Conservation (phyloP, 2,888 invertebrate species). For the Scaptomyza tumidula region DNA sequence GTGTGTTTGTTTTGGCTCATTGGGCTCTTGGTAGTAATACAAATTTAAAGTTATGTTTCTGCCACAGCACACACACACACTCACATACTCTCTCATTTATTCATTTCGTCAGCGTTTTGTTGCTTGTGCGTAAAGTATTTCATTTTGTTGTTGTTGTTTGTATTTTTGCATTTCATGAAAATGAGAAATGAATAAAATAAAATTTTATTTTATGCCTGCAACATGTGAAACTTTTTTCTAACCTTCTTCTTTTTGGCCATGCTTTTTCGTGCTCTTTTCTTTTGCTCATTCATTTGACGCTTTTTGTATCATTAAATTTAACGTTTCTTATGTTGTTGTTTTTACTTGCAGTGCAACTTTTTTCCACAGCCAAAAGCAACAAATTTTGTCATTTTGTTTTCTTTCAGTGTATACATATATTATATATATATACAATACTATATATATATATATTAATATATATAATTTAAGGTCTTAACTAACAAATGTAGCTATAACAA, state of each 20-base stretch:
- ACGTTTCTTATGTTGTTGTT: slow-evolving; percentile 41
- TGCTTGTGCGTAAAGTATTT: slow-evolving; percentile 25
- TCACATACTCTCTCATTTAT: slow-evolving; percentile 61
- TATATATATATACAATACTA: too few relatives aligned
- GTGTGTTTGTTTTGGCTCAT: slow-evolving; percentile 55
- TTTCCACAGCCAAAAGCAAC: too few relatives aligned
- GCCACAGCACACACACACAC: slow-evolving; percentile 49
- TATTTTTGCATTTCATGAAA: slow-evolving; percentile 71
- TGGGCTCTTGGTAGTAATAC: slow-evolving; percentile 77
- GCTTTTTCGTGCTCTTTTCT: slow-evolving; percentile 34
- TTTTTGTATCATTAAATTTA: slow-evolving; percentile 67
- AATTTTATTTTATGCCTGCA: slow-evolving; percentile 83
- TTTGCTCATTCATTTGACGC: slow-evolving; percentile 35
- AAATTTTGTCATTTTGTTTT: too few relatives aligned
- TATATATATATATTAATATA: too few relatives aligned
- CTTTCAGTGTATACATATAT: too few relatives aligned
- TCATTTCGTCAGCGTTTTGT: slow-evolving; percentile 68
- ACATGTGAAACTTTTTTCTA: slow-evolving; percentile 78
- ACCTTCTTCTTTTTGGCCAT: slow-evolving; percentile 15
- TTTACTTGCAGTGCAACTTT: too few relatives aligned
- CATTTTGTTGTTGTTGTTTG: slow-evolving; percentile 58
- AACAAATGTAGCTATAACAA: too few relatives aligned
- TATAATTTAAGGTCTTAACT: too few relatives aligned
- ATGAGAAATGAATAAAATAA: slow-evolving; percentile 83
- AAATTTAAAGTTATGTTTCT: slow-evolving; percentile 80